Evolutionary conservation across 2,113 vertebrate genomes (phyloP).

Genomic region (Sphyrna mokarran): DNA sequence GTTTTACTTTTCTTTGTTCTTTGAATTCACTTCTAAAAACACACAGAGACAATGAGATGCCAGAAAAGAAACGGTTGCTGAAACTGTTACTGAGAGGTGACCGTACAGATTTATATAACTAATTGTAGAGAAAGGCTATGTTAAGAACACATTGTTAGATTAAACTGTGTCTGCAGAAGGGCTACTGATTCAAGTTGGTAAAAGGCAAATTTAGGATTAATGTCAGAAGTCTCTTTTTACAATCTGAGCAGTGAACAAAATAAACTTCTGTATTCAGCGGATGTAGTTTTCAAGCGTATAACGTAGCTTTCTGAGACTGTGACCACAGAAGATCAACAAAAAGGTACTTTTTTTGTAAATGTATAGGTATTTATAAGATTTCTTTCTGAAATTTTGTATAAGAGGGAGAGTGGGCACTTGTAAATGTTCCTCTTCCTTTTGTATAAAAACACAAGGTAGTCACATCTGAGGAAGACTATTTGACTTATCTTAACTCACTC

Average conservation of each 20-base stretch:
- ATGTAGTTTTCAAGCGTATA: not conserved
- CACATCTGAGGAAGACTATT: not conserved
- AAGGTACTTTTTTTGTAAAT: not conserved
- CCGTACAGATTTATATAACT: not conserved
- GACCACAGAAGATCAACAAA: not conserved
- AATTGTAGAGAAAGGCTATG: not conserved
- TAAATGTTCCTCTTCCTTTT: not conserved
- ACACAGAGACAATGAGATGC: not conserved
- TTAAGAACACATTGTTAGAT: not conserved
- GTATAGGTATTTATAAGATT: not conserved
- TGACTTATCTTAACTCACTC: not conserved
- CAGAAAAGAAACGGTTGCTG: no score
- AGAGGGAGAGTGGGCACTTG: not conserved
- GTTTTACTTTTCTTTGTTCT: no score
- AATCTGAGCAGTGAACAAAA: not conserved
- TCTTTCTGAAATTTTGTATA: not conserved
- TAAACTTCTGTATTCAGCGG: not conserved
- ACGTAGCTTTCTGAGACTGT: not conserved
- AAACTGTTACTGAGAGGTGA: not conserved
- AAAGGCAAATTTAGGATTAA: not conserved
- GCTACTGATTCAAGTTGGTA: not conserved
- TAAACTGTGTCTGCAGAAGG: not conserved
- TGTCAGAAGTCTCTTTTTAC: not conserved
- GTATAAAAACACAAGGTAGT: not conserved
- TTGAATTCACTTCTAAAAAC: not conserved